Base-by-base conservation (phyloP, 2,797 vertebrate genomes). In the Artibeus jamaicensis region DNA sequence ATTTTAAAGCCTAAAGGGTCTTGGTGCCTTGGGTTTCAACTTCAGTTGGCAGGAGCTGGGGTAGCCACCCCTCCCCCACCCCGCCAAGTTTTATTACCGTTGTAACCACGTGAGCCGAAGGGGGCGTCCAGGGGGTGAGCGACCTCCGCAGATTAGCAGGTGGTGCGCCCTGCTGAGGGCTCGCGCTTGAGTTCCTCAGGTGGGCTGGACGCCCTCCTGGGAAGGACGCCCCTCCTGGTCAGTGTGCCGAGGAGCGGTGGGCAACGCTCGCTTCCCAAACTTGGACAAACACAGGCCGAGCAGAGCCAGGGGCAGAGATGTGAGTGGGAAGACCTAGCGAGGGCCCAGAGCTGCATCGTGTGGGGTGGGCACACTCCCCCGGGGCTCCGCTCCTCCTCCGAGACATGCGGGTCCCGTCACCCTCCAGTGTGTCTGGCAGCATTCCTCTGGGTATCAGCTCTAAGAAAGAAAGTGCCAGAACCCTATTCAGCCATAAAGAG, bases 291-390 rank as follows among this genome's bases (percentile, higher is more conserved):
- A 19, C 59, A 10, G 34, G 42, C 16, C 3, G 0, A 6, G 24
- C 18, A 1, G 16, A 34, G n/a, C 2, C 9, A 11, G 6, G 62
- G 3, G 14, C 21, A 2, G 0, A 24, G 18, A 1, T 1, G 1
- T n/a, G 73, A 16, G 32, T 0, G 3, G 18, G 65, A 32, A 22
- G 37, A 32, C 9, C 2, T 2, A 0, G 0, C 0, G 0, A 0
- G 44, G 34, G n/a, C 21, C 7, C 3, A 4, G 21, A 0, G 12
- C 74, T 48, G 16, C 12, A 0, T 19, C 0, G 3, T 4, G 16
- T 1, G 26, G 6, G 5, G 59, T 0, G 8, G 14, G 16, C 4
- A 4, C 0, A 21, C 4, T 6, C 67, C 2, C 42, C 6, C 0
- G 11, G 29, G 74, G 48, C 53, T 73, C 68, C 21, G 2, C 10